These are phyloP conservation scores for Leistus spinibarbis DNA, from an alignment of 2,888 invertebrate species.

Conservation along the genomic window DNA sequence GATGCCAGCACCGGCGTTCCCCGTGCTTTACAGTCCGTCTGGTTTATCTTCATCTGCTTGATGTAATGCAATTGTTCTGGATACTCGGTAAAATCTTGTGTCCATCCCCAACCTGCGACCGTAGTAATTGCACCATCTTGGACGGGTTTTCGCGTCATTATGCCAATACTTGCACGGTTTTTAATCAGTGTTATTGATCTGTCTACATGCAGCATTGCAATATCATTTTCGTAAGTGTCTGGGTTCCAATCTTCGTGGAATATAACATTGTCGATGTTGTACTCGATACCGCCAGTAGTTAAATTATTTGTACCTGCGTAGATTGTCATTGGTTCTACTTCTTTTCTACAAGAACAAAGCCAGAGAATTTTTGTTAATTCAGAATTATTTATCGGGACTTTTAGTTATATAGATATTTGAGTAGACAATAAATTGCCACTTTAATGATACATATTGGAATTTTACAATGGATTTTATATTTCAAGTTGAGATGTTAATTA, in stretches of 20 bases:
- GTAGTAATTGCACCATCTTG: neutral
- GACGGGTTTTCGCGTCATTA: neutral
- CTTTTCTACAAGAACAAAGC: too few relatives aligned
- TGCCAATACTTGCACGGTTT: neutral
- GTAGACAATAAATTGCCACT: too few relatives aligned
- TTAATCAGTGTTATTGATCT: neutral
- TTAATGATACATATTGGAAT: too few relatives aligned
- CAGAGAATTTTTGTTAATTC: too few relatives aligned
- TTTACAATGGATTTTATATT: too few relatives aligned
- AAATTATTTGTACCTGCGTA: neutral
- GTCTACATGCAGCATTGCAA: neutral
- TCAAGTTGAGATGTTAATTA: too few relatives aligned
- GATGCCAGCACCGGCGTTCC: neutral
- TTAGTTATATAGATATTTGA: too few relatives aligned
- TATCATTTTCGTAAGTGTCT: neutral
- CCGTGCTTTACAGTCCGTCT: neutral
- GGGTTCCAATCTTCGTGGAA: neutral
- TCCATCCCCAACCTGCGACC: neutral
- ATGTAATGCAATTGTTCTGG: neutral
- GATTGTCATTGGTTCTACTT: neutral
- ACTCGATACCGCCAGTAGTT: neutral
- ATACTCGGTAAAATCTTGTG: neutral
- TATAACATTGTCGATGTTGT: neutral
- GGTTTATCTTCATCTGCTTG: neutral
- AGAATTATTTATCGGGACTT: too few relatives aligned